These are phyloP conservation scores for Zosterops japonicus DNA, from an alignment of 2,113 vertebrate species.

Conservation along the genomic window DNA sequence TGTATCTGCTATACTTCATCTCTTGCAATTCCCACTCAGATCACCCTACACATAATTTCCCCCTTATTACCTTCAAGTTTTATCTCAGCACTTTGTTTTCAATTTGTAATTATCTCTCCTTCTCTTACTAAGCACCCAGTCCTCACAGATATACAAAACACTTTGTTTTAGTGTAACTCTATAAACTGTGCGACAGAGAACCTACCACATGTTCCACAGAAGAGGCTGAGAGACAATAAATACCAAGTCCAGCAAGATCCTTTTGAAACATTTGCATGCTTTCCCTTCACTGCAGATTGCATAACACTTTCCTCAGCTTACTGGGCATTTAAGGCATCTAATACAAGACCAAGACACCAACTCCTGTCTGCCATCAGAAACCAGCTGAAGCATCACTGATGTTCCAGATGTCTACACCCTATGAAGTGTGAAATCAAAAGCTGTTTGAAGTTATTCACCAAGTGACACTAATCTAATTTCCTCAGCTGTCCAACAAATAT, in stretches of 20 bases:
- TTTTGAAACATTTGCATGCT: background rate
- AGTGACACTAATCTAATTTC: background rate
- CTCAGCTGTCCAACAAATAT: background rate
- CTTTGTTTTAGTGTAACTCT: background rate
- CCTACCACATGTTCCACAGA: background rate
- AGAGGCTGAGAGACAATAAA: background rate
- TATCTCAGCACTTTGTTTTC: background rate
- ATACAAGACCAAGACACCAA: background rate
- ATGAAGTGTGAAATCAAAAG: background rate
- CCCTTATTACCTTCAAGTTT: background rate
- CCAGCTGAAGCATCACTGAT: background rate
- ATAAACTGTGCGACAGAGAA: background rate
- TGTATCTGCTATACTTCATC: background rate
- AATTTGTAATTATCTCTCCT: background rate
- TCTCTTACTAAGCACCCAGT: background rate
- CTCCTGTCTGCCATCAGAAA: background rate
- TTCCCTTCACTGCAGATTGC: background rate
- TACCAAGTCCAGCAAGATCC: background rate
- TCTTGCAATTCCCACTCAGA: background rate
- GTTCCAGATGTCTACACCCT: background rate
- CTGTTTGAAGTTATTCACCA: background rate
- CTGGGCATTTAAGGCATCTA: background rate
- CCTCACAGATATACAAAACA: background rate
- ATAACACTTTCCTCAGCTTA: background rate
- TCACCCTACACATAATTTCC: background rate